Conservation (phyloP, 2,888 invertebrate genomes). For the Caenorhabditis sp. region DNA sequence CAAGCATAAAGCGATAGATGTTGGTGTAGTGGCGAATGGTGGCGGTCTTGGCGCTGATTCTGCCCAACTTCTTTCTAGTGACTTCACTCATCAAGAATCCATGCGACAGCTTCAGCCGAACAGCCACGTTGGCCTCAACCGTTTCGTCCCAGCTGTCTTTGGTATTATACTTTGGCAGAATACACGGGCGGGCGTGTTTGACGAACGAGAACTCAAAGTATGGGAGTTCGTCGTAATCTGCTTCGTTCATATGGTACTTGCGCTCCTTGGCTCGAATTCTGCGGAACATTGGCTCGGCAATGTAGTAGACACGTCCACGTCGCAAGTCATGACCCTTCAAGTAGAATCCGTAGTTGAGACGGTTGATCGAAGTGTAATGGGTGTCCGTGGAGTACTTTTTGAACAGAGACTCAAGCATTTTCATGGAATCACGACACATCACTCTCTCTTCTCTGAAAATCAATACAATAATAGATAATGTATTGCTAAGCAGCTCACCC, state of each 20-base stretch:
- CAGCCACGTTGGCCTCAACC: background rate
- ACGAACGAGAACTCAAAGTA: slow-evolving; percentile 35
- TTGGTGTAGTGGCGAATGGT: slow-evolving; percentile 37
- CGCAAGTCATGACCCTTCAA: slow-evolving; percentile 26
- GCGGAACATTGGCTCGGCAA: slow-evolving; percentile 16
- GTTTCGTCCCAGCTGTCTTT: slow-evolving; percentile 25
- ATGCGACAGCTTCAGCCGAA: slow-evolving; percentile 25
- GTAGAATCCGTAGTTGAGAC: slow-evolving; percentile 25
- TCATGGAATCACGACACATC: slow-evolving; percentile 13
- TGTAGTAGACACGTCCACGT: slow-evolving; percentile 35
- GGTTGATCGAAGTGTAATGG: slow-evolving; percentile 2
- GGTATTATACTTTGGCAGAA: slow-evolving; percentile 9
- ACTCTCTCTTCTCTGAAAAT: slow-evolving; percentile 1
- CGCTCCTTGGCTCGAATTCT: background rate
- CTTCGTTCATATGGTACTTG: background rate
- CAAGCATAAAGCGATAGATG: slow-evolving; percentile 26
- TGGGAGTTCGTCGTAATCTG: slow-evolving; percentile 17
- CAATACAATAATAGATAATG: no score
- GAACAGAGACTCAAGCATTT: slow-evolving; percentile 31
- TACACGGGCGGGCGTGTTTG: background rate
- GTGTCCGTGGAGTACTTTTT: background rate
- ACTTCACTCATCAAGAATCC: slow-evolving; percentile 12
- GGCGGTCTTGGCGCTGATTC: slow-evolving; percentile 16
- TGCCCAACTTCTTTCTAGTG: slow-evolving; percentile 23
- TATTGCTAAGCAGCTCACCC: no score